Conservation (phyloP, 1,140 invertebrate genomes). For the Grapholita molesta region DNA sequence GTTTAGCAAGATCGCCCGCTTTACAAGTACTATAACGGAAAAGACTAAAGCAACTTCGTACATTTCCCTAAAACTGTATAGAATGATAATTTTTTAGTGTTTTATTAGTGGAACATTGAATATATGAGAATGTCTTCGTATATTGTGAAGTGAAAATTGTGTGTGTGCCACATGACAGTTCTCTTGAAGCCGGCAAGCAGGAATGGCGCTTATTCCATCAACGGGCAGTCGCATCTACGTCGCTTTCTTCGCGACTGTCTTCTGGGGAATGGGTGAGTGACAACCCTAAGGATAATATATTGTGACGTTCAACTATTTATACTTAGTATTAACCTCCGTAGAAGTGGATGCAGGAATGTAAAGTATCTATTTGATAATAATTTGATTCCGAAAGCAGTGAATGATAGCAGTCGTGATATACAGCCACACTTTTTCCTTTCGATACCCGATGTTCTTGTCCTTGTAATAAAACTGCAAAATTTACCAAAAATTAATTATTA, state of each 20-base stretch:
- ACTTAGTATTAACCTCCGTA: not conserved
- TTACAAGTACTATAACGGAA: not conserved
- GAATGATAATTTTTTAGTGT: not conserved
- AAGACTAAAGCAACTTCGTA: not conserved
- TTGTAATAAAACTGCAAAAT: too few species aligned
- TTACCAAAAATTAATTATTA: too few species aligned
- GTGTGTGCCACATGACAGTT: conserved; percentile 28
- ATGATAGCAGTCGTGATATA: not conserved
- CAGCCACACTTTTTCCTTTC: too few species aligned
- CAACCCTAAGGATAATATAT: not conserved
- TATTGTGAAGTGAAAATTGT: conserved; percentile 9
- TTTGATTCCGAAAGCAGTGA: too few species aligned
- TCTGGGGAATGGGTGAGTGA: conserved; percentile 67
- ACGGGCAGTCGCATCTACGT: conserved; percentile 63
- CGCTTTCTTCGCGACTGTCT: conserved; percentile 61
- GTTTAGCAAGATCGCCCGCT: not conserved
- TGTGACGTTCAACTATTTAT: not conserved
- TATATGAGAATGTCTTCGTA: not conserved
- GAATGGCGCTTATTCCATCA: conserved; percentile 60
- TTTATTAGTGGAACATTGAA: not conserved
- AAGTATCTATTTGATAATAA: too few species aligned
- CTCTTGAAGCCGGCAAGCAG: conserved; percentile 24
- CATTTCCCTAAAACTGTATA: not conserved
- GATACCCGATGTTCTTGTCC: too few species aligned
- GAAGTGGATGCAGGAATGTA: not conserved